Evolutionary conservation across 2,888 invertebrate species (phyloP), one percentile per base, ranked within the genome.

Genomic region (Troides helena): DNA sequence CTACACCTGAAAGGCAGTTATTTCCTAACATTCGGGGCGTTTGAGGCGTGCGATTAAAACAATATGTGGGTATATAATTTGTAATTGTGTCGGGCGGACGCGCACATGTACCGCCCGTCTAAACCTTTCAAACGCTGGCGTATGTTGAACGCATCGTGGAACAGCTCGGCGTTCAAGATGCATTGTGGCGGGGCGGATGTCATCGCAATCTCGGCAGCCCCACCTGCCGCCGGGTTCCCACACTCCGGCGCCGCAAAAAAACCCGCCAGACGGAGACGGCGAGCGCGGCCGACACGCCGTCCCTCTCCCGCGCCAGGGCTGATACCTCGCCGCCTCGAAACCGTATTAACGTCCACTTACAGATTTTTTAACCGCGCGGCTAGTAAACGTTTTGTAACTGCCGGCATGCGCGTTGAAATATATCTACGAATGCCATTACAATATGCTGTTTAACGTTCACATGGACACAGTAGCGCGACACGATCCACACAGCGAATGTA

Each of bases 241-340:
- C 92, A 92, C 92, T 92, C 92, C 88, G 87, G 89, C 91, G 91
- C 90, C 90, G 92, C 90, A 92, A 92, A 92, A 92, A 79, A 92
- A 92, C 89, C 80, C 80, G 86, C 77, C 80, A 80, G 89, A 90
- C 78, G 80, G 87, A 85, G 90, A 90, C 82, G 74, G 73, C 71
- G 72, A 74, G 74, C 74, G 73, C 74, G 73, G 78, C 78, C 75
- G 76, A 73, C 73, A 85, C 84, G 82, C 84, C 85, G 77, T 83
- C 75, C 70, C 84, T 71, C 85, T 88, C 84, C 70, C 84, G 67
- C 88, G 81, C 80, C 85, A 88, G 89, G 88, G 89, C 87, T 88
- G 88, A 74, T 74, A 77, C 74, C 77, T 75, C 53, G 65, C 43
- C 23, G 36, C 67, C 67, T 56, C 23, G 46, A 64, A 64, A 65